Evolutionary conservation across 2,113 vertebrate species (phyloP), one percentile per base, ranked within the genome.

Genomic region (Cephalopterus ornatus): DNA sequence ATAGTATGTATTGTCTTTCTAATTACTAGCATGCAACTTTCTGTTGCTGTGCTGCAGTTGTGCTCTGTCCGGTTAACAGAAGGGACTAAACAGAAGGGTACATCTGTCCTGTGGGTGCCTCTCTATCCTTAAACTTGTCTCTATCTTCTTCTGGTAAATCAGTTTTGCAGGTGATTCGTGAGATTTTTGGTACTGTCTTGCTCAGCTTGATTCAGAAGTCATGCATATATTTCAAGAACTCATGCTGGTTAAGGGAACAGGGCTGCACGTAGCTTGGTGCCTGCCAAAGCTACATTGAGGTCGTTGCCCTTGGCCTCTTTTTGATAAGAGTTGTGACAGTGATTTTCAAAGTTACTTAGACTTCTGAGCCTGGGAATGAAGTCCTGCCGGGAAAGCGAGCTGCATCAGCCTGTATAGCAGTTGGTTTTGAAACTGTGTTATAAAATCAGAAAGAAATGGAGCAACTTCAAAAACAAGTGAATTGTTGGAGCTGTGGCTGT

Each of bases 261-360:
- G 53, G 3, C 75, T 63, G 46, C 26, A 52, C 20, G 73, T 14
- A 56, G 37, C 0, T 3, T 22, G 0, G 0, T 0, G 0, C 32
- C 53, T 72, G 44, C 26, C 63, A 58, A 79, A 92, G 41, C 55
- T 53, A 4, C 53, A 10, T 4, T 0, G 8, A 59, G 50, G 75
- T 76, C 4, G 0, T 79, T 80, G 67, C 61, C 63, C 46, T 85
- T 49, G 83, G 39, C 66, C 62, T 77, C 33, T 47, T 92, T 91
- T 58, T 41, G 52, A 11, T 67, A 41, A 56, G 55, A 47, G 9
- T 66, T 88, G n/a, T 73, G 68, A 67, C 21, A 28, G 33, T 23
- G 46, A 35, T 81, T 93, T 81, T 80, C 68, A n/a, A 59, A 92
- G 71, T 92, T 88, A 21, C 32, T 66, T 73, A 58, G 27, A 23